phyloP scores from a whole-genome alignment of 2,113 vertebrate genomes.

The Pteruthius melanotis region DNA sequence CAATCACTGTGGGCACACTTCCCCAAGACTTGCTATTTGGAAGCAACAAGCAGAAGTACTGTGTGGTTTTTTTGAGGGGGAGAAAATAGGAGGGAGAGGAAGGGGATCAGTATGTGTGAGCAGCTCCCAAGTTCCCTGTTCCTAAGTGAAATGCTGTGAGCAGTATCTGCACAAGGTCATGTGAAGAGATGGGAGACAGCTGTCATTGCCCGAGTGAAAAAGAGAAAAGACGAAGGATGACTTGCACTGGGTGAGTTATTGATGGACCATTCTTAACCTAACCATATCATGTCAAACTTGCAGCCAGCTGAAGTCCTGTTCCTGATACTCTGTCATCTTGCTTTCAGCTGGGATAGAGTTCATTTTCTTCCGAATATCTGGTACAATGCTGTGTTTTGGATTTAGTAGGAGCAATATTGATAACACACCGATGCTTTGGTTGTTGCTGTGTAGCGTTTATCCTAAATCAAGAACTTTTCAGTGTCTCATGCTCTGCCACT shows the following conservation, averaged over 20 bases:
- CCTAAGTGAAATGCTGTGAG: background rate
- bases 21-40: background rate
- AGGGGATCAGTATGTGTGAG: background rate
- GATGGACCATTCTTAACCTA: background rate
- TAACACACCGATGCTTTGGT: background rate
- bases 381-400: background rate
- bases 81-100: background rate
- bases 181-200: background rate
- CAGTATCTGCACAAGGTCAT: background rate
- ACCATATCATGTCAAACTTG: background rate
- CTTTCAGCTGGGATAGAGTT: background rate
- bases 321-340: background rate
- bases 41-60: background rate
- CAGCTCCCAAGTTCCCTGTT: background rate
- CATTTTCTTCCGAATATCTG: background rate
- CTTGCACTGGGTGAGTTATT: background rate
- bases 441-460: background rate
- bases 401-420: background rate
- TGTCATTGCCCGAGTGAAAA: background rate
- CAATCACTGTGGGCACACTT: background rate
- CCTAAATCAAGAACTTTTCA: background rate
- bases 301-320: background rate
- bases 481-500: background rate
- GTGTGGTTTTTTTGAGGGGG: fast-evolving
- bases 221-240: background rate